Evolutionary conservation across 1,140 invertebrate genomes (phyloP).

Genomic region (Globodera rostochiensis): DNA sequence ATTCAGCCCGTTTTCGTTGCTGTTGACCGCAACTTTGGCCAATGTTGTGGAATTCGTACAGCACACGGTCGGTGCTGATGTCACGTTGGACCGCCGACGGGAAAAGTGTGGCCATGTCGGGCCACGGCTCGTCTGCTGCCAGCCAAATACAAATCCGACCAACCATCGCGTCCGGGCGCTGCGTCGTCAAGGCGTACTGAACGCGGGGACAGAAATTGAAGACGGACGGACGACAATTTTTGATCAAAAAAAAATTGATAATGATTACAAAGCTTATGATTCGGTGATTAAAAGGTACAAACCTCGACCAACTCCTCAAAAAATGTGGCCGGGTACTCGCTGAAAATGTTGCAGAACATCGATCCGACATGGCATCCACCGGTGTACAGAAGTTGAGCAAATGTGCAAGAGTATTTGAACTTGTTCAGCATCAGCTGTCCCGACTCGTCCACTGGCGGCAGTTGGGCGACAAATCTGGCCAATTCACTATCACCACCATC

Average conservation of each 20-base stretch:
- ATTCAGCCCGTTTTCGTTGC: not conserved
- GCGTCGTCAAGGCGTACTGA: not conserved
- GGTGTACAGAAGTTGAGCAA: not conserved
- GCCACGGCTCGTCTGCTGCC: not conserved
- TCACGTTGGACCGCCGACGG: not conserved
- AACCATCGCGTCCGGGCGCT: not conserved
- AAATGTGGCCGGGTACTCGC: not conserved
- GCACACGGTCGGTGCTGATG: not conserved
- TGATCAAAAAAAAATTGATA: too few relatives aligned
- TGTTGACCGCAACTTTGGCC: too few relatives aligned
- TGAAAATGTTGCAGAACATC: constrained; percentile 5
- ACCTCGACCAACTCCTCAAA: constrained; percentile 3
- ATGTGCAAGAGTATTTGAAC: constrained; percentile 1
- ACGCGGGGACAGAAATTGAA: not conserved
- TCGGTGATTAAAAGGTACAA: not conserved
- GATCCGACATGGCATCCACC: not conserved
- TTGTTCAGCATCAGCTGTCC: constrained; percentile 4
- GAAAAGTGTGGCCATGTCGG: not conserved
- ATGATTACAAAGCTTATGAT: too few relatives aligned
- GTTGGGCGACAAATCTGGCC: not conserved
- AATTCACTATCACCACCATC: not conserved
- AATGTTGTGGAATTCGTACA: constrained; percentile 2
- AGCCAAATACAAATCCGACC: constrained; percentile 7
- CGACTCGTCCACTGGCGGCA: not conserved
- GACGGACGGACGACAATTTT: not conserved